phyloP scores from a whole-genome alignment of 2,113 vertebrate species.

The Porphyrio hochstetteri region DNA sequence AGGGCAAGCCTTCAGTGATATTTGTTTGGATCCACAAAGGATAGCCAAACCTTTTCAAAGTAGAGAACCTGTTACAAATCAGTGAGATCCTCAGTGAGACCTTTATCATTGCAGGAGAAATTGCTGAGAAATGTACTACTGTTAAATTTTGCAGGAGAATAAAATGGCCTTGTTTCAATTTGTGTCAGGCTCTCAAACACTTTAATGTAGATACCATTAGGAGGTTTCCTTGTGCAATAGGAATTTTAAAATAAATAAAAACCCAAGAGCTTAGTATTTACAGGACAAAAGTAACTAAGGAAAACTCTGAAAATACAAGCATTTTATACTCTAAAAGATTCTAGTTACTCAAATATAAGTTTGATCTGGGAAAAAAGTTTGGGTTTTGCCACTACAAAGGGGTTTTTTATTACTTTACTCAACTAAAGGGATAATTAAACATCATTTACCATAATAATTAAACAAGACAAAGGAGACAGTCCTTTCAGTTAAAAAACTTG shows the following conservation, averaged over 20 bases:
- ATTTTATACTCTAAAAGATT: no score
- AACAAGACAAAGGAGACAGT: background rate
- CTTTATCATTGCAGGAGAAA: background rate
- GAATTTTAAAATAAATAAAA: background rate
- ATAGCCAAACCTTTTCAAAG: background rate
- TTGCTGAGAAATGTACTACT: background rate
- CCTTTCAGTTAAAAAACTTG: background rate
- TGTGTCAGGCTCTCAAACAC: background rate
- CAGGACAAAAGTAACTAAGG: background rate
- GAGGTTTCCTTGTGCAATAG: background rate
- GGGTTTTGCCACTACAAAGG: background rate
- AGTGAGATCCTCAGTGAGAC: background rate
- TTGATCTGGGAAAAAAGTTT: background rate
- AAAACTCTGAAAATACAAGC: background rate
- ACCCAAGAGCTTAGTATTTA: background rate
- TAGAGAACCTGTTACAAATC: background rate
- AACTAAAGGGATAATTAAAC: background rate
- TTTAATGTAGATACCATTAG: background rate
- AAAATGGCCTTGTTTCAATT: slow-evolving; percentile 8
- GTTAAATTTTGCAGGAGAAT: slow-evolving; percentile 40
- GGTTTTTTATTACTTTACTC: background rate
- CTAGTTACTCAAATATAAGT: no score
- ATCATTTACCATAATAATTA: background rate
- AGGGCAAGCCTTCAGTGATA: background rate
- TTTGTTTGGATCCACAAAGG: background rate